Base-by-base conservation (phyloP, 2,888 invertebrate species). In the Xestia ashworthii region DNA sequence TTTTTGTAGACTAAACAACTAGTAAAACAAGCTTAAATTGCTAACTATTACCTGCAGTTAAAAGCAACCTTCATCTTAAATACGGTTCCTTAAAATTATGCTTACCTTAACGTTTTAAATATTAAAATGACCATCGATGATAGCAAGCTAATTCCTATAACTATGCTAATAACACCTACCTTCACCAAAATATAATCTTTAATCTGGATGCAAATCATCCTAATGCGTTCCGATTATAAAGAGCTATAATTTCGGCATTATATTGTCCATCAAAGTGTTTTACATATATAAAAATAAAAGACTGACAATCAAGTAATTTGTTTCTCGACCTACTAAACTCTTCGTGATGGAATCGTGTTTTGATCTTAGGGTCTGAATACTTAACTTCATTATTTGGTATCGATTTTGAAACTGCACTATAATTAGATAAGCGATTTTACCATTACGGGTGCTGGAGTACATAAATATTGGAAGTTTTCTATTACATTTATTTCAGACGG, bases 401-500 rank as follows among this genome's bases (percentile, higher is more conserved):
- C 90, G 89, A 89, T 91, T 91, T 86, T 66, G 65, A 90, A 90
- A 91, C 90, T 88, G 87, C 84, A 83, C 87, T 87, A 84, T 90
- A 85, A 89, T 90, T 90, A 89, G 75, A 83, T 86, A 72, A 67
- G 74, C 77, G 62, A 60, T 80, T 81, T 77, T 72, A 67, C 74
- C 80, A 74, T 76, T 78, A 55, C 41, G 16, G n/a, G n/a, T 32
- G n/a, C 22, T 55, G 38, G 44, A 50, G 19, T 38, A 38, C 32
- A 50, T 32, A 46, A 22, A 72, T 62, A 62, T 66, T 62, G 19
- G 14, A 70, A 32, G 4, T 78, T 81, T 55, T 79, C 65, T 78
- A 71, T 68, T 87, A 74, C 55, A 66, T 89, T 77, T 88, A 83
- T 97, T 97, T 79, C 97, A 99, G 99, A 99, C 99, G 86, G 99